Percentiles rank a stretch among this genome's conserved stretches.
Conservation (phyloP, 2,888 invertebrate genomes). For the Apodemia duryi region DNA sequence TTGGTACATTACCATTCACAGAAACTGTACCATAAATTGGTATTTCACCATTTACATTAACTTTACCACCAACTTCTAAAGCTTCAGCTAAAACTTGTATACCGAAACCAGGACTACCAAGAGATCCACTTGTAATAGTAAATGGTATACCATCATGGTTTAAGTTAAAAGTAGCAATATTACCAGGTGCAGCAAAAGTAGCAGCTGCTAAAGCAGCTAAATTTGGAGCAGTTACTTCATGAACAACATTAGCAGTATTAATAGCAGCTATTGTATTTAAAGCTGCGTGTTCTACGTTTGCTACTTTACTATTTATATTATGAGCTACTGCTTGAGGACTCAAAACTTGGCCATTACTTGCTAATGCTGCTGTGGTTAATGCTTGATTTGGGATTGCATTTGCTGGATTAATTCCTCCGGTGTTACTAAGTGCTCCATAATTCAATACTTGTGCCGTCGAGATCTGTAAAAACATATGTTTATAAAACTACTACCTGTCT, state of each 20-base stretch:
- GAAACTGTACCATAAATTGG: slow-evolving; percentile 51
- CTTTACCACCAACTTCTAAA: slow-evolving; percentile 49
- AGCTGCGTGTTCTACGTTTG: slow-evolving; percentile 15
- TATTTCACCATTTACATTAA: slow-evolving; percentile 49
- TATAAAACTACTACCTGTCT: no score
- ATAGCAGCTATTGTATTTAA: slow-evolving; percentile 13
- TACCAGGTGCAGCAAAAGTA: slow-evolving; percentile 32
- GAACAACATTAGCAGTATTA: slow-evolving; percentile 22
- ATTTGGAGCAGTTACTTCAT: slow-evolving; percentile 21
- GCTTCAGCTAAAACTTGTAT: slow-evolving; percentile 49
- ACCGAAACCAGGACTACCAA: slow-evolving; percentile 39
- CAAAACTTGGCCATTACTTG: not conserved
- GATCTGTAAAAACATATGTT: slow-evolving; percentile 33
- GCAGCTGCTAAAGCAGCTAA: slow-evolving; percentile 27
- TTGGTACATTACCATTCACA: slow-evolving; percentile 48
- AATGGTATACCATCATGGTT: slow-evolving; percentile 35
- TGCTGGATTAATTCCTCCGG: slow-evolving; percentile 8
- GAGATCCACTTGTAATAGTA: slow-evolving; percentile 37
- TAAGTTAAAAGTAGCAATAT: slow-evolving; percentile 36
- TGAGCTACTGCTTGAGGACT: not conserved
- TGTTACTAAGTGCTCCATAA: slow-evolving; percentile 22
- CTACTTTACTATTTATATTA: slow-evolving; percentile 20
- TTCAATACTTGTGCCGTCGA: slow-evolving; percentile 37
- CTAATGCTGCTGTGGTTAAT: not conserved
- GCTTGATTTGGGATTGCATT: not conserved